Conservation (phyloP, 2,797 vertebrate genomes). For the Gymnoscopelus braueri region DNA sequence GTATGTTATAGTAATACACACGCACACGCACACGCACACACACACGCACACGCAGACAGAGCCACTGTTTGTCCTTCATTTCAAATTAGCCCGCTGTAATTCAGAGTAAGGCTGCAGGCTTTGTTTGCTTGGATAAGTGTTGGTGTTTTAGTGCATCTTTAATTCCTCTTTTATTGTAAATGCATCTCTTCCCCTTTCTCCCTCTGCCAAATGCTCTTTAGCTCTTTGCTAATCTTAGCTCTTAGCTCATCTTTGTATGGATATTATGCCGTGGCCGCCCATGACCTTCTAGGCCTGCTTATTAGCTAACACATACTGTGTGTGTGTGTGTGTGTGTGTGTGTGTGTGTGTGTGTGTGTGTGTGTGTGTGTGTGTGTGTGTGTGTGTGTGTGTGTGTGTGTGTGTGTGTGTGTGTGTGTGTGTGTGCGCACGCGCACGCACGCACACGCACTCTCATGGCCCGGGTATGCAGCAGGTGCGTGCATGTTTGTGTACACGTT, state of each 20-base stretch:
- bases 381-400: constrained; percentile 12
- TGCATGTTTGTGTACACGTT: no score
- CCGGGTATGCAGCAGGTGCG: no score
- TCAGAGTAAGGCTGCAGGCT: constrained; percentile 82
- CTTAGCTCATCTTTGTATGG: constrained; percentile 64
- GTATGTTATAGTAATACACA: background rate
- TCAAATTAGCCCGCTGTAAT: constrained; percentile 85
- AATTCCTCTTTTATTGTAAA: constrained; percentile 82
- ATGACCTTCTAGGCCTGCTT: constrained; percentile 71
- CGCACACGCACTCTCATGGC: no score
- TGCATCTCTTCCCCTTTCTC: constrained; percentile 46
- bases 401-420: background rate
- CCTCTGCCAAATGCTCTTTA: constrained; percentile 77
- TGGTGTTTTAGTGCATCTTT: constrained; percentile 83
- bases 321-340: constrained; percentile 18
- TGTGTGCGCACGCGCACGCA: no score
- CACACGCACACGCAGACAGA: constrained; percentile 21
- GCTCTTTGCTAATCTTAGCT: constrained; percentile 72
- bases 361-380: constrained; percentile 3
- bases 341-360: constrained; percentile 19
- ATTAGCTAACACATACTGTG: constrained; percentile 50
- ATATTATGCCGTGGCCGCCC: constrained; percentile 49
- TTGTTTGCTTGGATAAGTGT: constrained; percentile 84
- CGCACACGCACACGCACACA: background rate
- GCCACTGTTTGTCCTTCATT: constrained; percentile 85